Evolutionary conservation across 92 coral and sea anemone species (phyloP), one percentile per base, ranked within the genome.

Genomic region (Pocillopora meandrina): DNA sequence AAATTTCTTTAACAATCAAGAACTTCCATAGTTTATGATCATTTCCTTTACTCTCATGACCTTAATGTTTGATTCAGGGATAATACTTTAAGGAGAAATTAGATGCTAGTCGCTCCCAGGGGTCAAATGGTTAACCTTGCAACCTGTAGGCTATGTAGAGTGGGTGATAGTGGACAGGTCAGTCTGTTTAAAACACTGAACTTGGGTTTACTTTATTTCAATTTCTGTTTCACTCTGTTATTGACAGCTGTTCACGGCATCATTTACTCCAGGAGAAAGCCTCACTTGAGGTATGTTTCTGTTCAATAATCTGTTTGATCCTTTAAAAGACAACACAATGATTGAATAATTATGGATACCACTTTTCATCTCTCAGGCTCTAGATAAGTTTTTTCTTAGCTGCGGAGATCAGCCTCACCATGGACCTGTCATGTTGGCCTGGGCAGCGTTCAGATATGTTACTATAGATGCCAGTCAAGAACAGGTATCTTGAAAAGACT

Each of bases 381-480:
- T 96, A n/a, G 99, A 94, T 78, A 86, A 75, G 13, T 74, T 92
- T 59, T 92, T 96, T 80, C 49, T 86, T 60, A 87, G 91, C 87
- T 94, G 98, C 97, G 99, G 99, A 21, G 98, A 93, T 52, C 86
- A 92, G 69, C 91, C 87, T 1, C 98, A 94, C 65, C 99, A 96
- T 68, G 98, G 99, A 49, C 98, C 99, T 17, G 95, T 96, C 79
- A 94, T 96, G 97, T 74, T 96, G 66, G 95, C 98, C 75, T 96
- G 99, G 99, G 97, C 99, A 75, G 98, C 92, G 60, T 88, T 94
- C 57, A 91, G 99, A 92, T 96, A 87, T 90, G 90, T 92, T 75
- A 86, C 95, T 70, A 91, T 92, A 85, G 99, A 92, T 67, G 78
- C 87, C 6, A 86, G 93, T 61, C 91, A 87, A 62, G 97, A 91